A percentile compares a stretch with the other conserved stretches of the same genome.
Conservation (phyloP, 1,140 invertebrate genomes). For the Aphelinus atriplicis region DNA sequence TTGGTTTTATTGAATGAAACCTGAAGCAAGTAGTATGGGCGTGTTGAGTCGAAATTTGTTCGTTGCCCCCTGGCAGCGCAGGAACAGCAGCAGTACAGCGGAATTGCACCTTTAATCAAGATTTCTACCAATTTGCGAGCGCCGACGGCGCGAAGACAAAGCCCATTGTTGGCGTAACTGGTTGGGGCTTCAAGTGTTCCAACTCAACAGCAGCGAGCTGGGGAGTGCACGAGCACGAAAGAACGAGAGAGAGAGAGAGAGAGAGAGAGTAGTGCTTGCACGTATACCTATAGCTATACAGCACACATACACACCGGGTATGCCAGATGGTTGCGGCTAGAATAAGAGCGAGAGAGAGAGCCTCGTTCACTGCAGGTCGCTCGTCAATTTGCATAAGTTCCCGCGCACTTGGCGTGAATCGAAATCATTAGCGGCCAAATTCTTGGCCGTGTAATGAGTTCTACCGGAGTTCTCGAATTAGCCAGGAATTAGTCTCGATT, state of each 20-base stretch:
- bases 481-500: not conserved
- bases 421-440: slow-evolving; percentile 20
- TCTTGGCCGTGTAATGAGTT: slow-evolving; percentile 21
- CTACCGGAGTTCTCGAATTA: slow-evolving; percentile 12
- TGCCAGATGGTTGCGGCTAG: not conserved
- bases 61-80: slow-evolving; percentile 54
- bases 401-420: slow-evolving; percentile 4
- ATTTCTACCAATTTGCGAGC: slow-evolving; percentile 67
- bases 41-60: too few species aligned
- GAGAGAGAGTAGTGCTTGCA: not conserved
- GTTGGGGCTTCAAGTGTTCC: slow-evolving; percentile 65
- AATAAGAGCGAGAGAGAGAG: too few species aligned
- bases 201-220: not conserved
- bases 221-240: slow-evolving; percentile 37
- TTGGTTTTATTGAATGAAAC: too few species aligned
- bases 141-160: slow-evolving; percentile 62
- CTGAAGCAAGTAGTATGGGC: too few species aligned
- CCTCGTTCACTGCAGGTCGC: too few species aligned
- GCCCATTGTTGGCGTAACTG: slow-evolving; percentile 67
- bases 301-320: not conserved
- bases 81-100: slow-evolving; percentile 31
- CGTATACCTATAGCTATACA: not conserved
- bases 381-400: slow-evolving; percentile 21
- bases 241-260: not conserved
- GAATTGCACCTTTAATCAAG: slow-evolving; percentile 67